phyloP scores from a whole-genome alignment of 2,888 invertebrate genomes.

The Parasteatoda lunata region DNA sequence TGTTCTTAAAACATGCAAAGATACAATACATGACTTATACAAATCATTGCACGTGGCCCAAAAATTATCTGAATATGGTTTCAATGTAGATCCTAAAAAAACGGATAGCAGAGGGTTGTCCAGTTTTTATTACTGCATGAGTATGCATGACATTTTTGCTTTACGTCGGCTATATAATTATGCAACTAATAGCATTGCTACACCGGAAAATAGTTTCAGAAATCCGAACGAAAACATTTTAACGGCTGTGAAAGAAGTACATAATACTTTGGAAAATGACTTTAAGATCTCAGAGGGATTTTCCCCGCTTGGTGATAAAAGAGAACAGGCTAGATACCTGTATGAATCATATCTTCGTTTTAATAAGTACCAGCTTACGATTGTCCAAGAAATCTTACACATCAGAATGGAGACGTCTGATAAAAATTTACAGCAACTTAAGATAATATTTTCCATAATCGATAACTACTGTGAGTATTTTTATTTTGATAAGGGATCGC shows the following conservation, averaged over 20 bases:
- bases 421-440: background rate
- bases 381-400: background rate
- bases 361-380: background rate
- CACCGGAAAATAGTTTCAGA: background rate
- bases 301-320: background rate
- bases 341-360: background rate
- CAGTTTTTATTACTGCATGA: background rate
- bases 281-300: background rate
- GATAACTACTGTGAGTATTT: background rate
- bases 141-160: background rate
- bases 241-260: background rate
- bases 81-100: background rate
- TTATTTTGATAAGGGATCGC: background rate
- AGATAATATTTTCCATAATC: background rate
- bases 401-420: background rate
- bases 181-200: background rate
- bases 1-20: background rate
- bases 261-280: background rate
- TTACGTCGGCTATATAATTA: constrained; percentile 6
- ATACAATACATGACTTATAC: background rate
- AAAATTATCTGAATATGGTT: constrained; percentile 13
- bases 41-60: background rate
- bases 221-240: background rate
- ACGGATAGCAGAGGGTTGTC: background rate
- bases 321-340: background rate